Percentiles rank a stretch among this genome's conserved stretches.
Conservation (phyloP, 2,113 vertebrate species). For the Protomyctophum bolini region DNA sequence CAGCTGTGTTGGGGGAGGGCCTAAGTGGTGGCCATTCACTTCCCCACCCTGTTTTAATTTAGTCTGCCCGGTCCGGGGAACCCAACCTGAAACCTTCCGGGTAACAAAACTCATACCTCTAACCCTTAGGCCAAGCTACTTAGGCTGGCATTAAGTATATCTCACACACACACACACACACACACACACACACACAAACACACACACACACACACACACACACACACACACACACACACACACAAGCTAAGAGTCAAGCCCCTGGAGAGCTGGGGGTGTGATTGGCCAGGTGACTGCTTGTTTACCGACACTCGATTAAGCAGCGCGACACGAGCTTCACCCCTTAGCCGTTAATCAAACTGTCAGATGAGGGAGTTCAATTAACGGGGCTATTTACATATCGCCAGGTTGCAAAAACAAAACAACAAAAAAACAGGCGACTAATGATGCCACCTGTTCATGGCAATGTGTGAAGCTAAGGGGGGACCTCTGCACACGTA, state of each 20-base stretch:
- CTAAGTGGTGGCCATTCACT: no score
- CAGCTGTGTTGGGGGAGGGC: no score
- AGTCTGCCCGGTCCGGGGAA: no score
- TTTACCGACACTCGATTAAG: conserved; percentile 64
- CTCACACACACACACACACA: no score
- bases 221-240: not conserved
- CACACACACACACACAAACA: no score
- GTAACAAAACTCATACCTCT: no score
- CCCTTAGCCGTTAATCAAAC: conserved; percentile 66
- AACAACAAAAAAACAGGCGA: not conserved
- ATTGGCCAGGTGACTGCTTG: conserved; percentile 55
- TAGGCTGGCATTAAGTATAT: no score
- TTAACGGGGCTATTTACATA: conserved; percentile 63
- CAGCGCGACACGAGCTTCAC: conserved; percentile 55
- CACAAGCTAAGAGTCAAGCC: conserved; percentile 22
- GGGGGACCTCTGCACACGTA: not conserved
- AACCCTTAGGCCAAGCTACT: no score
- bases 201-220: no score
- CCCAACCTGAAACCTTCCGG: no score
- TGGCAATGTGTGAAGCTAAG: not conserved
- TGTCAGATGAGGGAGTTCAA: conserved; percentile 53
- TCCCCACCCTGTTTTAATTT: no score
- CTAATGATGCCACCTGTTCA: conserved; percentile 42
- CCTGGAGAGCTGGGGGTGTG: conserved; percentile 9
- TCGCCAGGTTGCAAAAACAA: conserved; percentile 28